Evolutionary conservation across 2,797 vertebrate species (phyloP).

Genomic region (Neosalanx taihuensis): DNA sequence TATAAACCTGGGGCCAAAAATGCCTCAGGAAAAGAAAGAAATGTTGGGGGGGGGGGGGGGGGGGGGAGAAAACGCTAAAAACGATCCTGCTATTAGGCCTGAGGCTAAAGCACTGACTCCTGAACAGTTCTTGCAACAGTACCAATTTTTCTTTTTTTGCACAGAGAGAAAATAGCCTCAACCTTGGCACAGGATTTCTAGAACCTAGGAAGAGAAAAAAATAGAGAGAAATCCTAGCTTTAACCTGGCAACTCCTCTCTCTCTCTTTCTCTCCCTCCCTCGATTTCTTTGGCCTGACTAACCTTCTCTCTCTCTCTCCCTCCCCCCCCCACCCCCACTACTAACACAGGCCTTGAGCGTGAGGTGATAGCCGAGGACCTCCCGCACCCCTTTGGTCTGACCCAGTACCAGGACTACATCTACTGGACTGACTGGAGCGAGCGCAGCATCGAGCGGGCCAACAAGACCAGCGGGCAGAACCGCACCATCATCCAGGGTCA

Average conservation of each 20-base stretch:
- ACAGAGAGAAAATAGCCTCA: slow-evolving; percentile 26
- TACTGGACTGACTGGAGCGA: slow-evolving; percentile 99
- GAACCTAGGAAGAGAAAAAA: slow-evolving; percentile 8
- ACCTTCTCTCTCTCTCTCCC: not conserved
- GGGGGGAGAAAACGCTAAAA: slow-evolving; percentile 12
- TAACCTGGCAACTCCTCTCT: slow-evolving; percentile 3
- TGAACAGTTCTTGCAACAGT: slow-evolving; percentile 25
- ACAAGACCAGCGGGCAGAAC: slow-evolving; percentile 97
- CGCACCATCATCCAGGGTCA: slow-evolving; percentile 95
- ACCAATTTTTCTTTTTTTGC: slow-evolving; percentile 29
- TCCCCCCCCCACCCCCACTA: not conserved
- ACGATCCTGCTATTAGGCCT: slow-evolving; percentile 33
- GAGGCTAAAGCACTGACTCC: slow-evolving; percentile 4
- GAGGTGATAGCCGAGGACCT: slow-evolving; percentile 96
- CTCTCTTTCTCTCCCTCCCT: not conserved
- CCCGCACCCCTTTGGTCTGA: slow-evolving; percentile 94
- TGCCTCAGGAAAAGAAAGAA: not conserved
- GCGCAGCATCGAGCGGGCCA: slow-evolving; percentile 96
- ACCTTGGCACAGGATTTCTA: slow-evolving; percentile 14
- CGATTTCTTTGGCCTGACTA: not conserved
- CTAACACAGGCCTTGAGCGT: slow-evolving; percentile 81
- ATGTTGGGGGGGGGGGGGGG: no score
- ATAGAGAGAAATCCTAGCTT: slow-evolving; percentile 21
- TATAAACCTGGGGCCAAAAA: slow-evolving; percentile 34
- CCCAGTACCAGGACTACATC: slow-evolving; percentile 98